A percentile compares a stretch with the other conserved stretches of the same genome.
These are phyloP conservation scores for Nothocercus julius DNA, from an alignment of 2,113 vertebrate species.

Conservation along the genomic window DNA sequence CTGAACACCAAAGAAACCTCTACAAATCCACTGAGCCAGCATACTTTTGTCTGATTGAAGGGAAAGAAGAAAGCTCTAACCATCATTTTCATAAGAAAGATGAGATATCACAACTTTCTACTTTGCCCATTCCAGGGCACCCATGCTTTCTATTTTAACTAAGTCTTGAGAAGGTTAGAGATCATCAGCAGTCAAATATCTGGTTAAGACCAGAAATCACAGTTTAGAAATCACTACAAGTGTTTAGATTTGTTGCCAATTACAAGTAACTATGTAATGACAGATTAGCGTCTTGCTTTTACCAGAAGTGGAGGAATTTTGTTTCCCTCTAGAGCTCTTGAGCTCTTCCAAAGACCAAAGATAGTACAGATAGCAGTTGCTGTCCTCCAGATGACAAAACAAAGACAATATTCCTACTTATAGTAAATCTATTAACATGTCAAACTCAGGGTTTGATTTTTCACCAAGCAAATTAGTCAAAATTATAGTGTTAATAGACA, in stretches of 20 bases:
- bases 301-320: not conserved
- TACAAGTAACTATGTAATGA: not conserved
- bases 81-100: not conserved
- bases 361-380: not conserved
- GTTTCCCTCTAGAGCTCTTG: not conserved
- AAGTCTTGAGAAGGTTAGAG: not conserved
- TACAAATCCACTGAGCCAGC: not conserved
- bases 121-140: not conserved
- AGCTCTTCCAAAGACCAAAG: not conserved
- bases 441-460: not conserved
- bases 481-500: not conserved
- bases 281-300: not conserved
- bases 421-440: not conserved
- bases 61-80: not conserved
- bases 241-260: not conserved
- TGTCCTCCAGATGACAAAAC: not conserved
- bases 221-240: not conserved
- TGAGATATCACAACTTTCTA: not conserved
- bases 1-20: accelerated
- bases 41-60: not conserved
- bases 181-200: not conserved
- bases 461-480: not conserved
- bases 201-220: no score
- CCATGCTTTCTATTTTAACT: not conserved
- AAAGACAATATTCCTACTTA: not conserved